These are phyloP conservation scores for Mnemiopsis leidyi DNA, from an alignment of 37 sponge, comb jelly and placozoan species.

Conservation along the genomic window DNA sequence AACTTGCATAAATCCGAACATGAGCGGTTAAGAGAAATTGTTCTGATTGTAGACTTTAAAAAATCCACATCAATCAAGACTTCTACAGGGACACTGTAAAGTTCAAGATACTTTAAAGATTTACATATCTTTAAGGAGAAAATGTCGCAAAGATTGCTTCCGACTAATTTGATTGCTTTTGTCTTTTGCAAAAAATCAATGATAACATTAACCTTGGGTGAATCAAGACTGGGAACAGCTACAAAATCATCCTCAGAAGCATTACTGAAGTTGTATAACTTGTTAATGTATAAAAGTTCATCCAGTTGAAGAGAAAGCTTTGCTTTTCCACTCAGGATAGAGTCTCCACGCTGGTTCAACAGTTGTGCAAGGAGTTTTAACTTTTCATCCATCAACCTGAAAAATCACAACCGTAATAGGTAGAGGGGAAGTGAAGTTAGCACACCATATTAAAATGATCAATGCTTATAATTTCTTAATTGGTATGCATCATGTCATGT, in stretches of 20 bases:
- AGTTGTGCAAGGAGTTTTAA: not conserved
- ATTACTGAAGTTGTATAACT: not conserved
- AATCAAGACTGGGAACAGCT: not conserved
- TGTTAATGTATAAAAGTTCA: not conserved
- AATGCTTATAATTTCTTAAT: too few species aligned
- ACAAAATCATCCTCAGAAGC: not conserved
- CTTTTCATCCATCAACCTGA: not conserved
- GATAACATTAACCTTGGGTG: not conserved
- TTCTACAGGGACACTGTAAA: constrained; percentile 34
- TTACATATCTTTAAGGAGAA: not conserved
- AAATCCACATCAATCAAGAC: not conserved
- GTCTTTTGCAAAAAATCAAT: not conserved
- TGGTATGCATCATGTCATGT: too few species aligned
- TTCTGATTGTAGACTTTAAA: not conserved
- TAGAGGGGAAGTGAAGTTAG: too few species aligned
- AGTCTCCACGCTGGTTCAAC: not conserved
- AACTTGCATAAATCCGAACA: not conserved
- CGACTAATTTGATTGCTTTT: not conserved
- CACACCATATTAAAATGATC: too few species aligned
- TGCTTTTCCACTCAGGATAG: not conserved
- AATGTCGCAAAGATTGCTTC: not conserved
- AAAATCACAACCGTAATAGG: not conserved
- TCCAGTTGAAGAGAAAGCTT: constrained; percentile 13
- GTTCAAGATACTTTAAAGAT: not conserved
- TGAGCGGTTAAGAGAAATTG: not conserved